Conservation (phyloP, 2,888 invertebrate species). For the Harpalus rubripes region DNA sequence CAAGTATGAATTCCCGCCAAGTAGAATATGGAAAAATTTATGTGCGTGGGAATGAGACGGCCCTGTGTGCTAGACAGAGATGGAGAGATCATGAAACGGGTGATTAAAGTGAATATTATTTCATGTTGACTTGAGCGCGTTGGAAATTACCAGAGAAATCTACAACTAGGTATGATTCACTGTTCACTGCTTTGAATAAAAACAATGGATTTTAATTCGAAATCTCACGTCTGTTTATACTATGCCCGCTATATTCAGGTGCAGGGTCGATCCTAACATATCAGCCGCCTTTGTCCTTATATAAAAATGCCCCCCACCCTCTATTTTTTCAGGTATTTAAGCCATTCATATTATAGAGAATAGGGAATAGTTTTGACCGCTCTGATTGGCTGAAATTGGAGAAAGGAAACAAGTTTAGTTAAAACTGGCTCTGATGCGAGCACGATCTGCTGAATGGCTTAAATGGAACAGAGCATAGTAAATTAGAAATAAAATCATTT, state of each 20-base stretch:
- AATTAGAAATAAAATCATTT: no score
- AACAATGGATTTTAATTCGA: constrained; percentile 12
- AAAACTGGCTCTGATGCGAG: no score
- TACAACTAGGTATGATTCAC: constrained; percentile 36
- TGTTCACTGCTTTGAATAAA: constrained; percentile 24
- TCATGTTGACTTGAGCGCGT: constrained; percentile 35
- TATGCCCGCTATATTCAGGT: not conserved
- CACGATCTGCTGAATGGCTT: no score
- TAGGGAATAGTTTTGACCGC: no score
- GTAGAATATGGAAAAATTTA: constrained; percentile 54
- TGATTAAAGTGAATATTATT: constrained; percentile 54
- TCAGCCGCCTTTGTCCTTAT: no score
- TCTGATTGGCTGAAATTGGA: no score
- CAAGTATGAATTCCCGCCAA: constrained; percentile 28
- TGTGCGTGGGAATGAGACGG: constrained; percentile 14
- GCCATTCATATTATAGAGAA: no score
- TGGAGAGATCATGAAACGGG: constrained; percentile 18
- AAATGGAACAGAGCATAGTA: no score
- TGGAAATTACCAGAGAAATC: constrained; percentile 28
- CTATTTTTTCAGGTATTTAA: no score
- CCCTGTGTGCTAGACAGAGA: not conserved
- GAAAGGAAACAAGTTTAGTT: no score
- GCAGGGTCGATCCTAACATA: no score
- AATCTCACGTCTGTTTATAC: not conserved
- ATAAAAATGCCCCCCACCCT: no score